Base-by-base conservation (phyloP, 2,888 invertebrate genomes). In the Galerucella nymphaeae region DNA sequence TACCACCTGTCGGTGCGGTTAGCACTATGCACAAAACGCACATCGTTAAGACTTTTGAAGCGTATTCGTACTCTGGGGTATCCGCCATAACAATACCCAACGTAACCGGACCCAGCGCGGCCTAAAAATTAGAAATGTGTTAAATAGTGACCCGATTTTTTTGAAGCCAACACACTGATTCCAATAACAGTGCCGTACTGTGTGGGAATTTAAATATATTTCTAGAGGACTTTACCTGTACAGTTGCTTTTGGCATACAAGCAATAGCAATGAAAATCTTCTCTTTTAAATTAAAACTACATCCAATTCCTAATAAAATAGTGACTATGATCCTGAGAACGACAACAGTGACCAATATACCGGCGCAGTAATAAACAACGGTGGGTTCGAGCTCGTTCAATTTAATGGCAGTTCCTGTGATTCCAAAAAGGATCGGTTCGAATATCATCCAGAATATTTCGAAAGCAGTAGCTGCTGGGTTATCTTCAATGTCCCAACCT, bases 211-310 rank as follows among this genome's bases (percentile, higher is more conserved):
- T 20, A 16, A 45, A 38, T 16, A 10, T 8, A 30, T 30, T 8
- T 30, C 8, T 30, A 66, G 38, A 3, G 38, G 18, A n/a, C n/a
- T 16, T 9, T 87, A 93, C 94, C 90, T 96, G 98, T 0, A 98
- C 98, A n/a, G 98, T 98, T 8, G 98, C 98, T 87, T 99, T 99
- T 2, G 98, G 95, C 92, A 98, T 94, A 94, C 96, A 97, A 0
- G 97, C 91, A 6, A 98, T 86, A 0, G 96, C 92, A 16, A 97
- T 93, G 85, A 98, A 99, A 76, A 97, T 88, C 82, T 95, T 96
- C 85, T 99, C 98, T 85, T 93, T 96, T 77, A 93, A 87, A 86
- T 94, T 97, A 66, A 98, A 89, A 77, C 92, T 93, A 78, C 95
- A 94, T 9, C 95, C 92, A 58, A 94, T 90, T 0, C 94, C 93